Evolutionary conservation across 2,797 vertebrate genomes (phyloP).

Genomic region (Mus minutoides): DNA sequence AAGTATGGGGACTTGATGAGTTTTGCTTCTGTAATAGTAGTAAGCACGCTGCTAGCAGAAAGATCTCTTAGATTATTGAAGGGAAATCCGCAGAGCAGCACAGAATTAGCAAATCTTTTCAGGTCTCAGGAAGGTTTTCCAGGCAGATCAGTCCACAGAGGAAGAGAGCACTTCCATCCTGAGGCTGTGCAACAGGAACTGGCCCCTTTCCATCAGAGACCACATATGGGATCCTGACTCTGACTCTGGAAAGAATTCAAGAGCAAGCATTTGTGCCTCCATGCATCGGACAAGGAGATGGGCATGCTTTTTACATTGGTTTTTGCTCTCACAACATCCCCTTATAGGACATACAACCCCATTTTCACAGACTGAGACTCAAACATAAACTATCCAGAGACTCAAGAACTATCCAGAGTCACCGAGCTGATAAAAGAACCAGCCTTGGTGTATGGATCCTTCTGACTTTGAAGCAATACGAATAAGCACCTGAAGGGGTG

Average conservation of each 20-base stretch:
- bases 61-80: constrained; percentile 41
- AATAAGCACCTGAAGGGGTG: background rate
- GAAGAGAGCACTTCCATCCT: background rate
- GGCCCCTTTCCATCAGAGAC: constrained; percentile 15
- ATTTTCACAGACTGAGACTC: constrained; percentile 27
- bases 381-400: background rate
- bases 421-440: background rate
- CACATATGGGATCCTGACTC: constrained; percentile 33
- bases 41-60: constrained; percentile 8
- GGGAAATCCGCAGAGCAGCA: constrained; percentile 21
- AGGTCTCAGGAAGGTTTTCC: constrained; percentile 41
- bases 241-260: constrained; percentile 36
- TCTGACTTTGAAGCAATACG: constrained; percentile 37
- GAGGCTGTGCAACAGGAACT: constrained; percentile 24
- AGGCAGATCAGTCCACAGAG: background rate
- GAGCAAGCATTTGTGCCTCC: background rate
- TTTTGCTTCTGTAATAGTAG: background rate
- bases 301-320: constrained; percentile 30
- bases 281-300: background rate
- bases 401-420: background rate
- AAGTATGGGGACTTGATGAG: constrained; percentile 39
- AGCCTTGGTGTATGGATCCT: background rate
- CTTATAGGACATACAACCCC: background rate
- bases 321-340: background rate
- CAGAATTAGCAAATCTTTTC: constrained; percentile 26